Percentiles rank a stretch among this genome's conserved stretches.
Evolutionary conservation across 2,113 vertebrate species (phyloP).

Genomic region (Myanophis thanlyinensis): DNA sequence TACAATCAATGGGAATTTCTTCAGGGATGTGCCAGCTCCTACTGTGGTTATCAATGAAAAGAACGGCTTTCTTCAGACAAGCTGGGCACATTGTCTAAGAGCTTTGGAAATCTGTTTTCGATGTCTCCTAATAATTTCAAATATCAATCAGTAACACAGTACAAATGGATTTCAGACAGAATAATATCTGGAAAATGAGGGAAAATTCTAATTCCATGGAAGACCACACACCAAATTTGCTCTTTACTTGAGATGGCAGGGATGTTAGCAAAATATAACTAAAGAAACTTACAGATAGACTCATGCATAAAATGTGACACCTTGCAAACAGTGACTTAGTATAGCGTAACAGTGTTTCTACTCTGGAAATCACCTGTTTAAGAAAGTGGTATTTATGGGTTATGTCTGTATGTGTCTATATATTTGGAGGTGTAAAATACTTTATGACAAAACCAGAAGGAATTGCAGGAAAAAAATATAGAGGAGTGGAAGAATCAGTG

Average conservation of each 20-base stretch:
- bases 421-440: neutral
- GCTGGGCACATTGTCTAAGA: neutral
- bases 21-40: neutral
- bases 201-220: neutral
- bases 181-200: neutral
- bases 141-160: neutral
- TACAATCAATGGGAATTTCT: slow-evolving; percentile 23
- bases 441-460: neutral
- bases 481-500: slow-evolving; percentile 22
- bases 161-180: neutral
- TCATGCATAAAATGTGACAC: neutral
- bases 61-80: neutral
- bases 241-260: neutral
- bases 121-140: neutral
- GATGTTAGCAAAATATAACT: neutral
- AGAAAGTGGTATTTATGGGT: neutral
- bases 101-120: neutral
- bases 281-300: neutral
- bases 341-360: neutral
- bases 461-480: neutral
- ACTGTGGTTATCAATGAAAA: slow-evolving; percentile 17
- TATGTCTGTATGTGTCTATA: neutral
- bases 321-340: neutral
- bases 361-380: neutral
- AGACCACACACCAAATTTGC: too few species aligned